A percentile compares a stretch with the other conserved stretches of the same genome.
phyloP scores from a whole-genome alignment of 2,113 vertebrate species.

The Pelecanoides urinatrix region DNA sequence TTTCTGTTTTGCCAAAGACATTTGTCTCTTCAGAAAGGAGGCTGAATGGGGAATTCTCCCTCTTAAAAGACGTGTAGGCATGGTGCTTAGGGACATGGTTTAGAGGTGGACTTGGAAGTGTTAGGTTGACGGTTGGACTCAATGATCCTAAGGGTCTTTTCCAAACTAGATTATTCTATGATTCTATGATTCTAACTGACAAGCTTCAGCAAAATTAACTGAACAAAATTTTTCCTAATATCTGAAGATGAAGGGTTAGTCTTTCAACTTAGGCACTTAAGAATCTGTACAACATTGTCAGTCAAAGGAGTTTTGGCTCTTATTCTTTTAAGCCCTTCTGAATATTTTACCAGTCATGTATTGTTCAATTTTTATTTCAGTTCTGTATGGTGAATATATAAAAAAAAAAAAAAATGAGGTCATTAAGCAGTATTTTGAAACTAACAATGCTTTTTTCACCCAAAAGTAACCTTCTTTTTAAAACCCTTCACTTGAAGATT shows the following conservation, averaged over 20 bases:
- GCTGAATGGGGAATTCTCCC: background rate
- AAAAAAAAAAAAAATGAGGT: background rate
- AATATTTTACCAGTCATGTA: background rate
- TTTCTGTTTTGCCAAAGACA: background rate
- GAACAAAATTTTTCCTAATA: background rate
- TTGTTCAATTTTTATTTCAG: background rate
- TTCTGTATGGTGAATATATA: background rate
- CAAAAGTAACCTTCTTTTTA: background rate
- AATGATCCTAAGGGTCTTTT: background rate
- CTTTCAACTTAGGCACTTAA: background rate
- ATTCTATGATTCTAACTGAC: background rate
- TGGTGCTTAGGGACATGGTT: background rate
- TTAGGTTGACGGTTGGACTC: background rate
- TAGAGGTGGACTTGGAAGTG: background rate
- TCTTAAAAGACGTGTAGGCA: background rate
- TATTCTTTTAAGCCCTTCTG: background rate
- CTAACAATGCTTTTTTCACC: background rate
- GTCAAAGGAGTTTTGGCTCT: background rate
- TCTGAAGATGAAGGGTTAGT: background rate
- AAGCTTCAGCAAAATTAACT: background rate
- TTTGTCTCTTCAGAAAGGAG: background rate
- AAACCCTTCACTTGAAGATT: background rate
- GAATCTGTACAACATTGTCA: background rate
- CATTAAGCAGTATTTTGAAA: background rate
- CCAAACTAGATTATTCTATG: background rate